These are phyloP conservation scores for Istiophorus platypterus DNA, from an alignment of 2,113 vertebrate species.

Conservation along the genomic window DNA sequence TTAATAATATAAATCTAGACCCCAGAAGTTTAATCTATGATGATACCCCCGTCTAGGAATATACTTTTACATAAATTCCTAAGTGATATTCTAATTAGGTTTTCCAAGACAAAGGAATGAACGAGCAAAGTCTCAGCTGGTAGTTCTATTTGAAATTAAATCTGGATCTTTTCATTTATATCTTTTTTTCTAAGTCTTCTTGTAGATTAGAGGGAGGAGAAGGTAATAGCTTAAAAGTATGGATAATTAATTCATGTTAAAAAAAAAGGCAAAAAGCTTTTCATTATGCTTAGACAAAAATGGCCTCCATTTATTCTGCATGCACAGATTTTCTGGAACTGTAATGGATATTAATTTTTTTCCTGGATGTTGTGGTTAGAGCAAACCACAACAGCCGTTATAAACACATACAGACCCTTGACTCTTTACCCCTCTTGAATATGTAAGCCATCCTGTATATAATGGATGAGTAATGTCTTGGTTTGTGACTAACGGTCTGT, in stretches of 20 bases:
- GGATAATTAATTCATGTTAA: slow-evolving; percentile 70
- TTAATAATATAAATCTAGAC: slow-evolving; percentile 22
- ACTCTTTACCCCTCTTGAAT: neutral
- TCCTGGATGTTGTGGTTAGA: slow-evolving; percentile 12
- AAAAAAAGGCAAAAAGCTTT: slow-evolving; percentile 66
- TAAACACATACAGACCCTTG: neutral
- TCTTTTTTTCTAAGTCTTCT: slow-evolving; percentile 30
- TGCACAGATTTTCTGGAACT: slow-evolving; percentile 49
- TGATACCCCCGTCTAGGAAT: slow-evolving; percentile 26
- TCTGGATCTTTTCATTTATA: slow-evolving; percentile 65
- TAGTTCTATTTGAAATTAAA: slow-evolving; percentile 50
- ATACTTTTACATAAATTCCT: slow-evolving; percentile 35
- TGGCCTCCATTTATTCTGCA: slow-evolving; percentile 57
- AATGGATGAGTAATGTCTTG: slow-evolving; percentile 50
- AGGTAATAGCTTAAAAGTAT: slow-evolving; percentile 31
- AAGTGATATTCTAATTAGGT: slow-evolving; percentile 46
- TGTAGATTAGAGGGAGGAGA: slow-evolving; percentile 27
- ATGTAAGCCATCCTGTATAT: slow-evolving; percentile 18
- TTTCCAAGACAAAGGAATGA: slow-evolving; percentile 51
- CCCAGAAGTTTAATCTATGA: slow-evolving; percentile 21
- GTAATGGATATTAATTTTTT: slow-evolving; percentile 15
- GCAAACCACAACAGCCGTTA: slow-evolving; percentile 12
- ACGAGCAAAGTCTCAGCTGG: slow-evolving; percentile 21
- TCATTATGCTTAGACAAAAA: slow-evolving; percentile 66
- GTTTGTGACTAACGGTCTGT: slow-evolving; percentile 45